Percentiles rank a stretch among this genome's conserved stretches.
Conservation (phyloP, 2,888 invertebrate species). For the Macaria liturata region DNA sequence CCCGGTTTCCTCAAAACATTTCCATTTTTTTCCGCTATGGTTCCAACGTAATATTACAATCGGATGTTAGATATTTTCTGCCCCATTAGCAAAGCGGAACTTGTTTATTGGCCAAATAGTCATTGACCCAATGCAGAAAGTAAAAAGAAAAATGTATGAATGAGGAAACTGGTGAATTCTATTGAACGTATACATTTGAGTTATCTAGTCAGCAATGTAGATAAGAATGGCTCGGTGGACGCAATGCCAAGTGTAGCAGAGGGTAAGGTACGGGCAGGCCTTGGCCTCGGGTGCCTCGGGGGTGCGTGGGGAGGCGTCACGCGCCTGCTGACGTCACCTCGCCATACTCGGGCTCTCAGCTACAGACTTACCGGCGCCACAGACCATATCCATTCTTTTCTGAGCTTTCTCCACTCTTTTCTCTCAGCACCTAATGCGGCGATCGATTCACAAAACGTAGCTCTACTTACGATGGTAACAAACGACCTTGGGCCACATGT, state of each 20-base stretch:
- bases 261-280: conserved; percentile 52
- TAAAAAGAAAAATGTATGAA: conserved; percentile 16
- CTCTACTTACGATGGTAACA: conserved; percentile 25
- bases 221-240: conserved; percentile 39
- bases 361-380: conserved; percentile 53
- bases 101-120: conserved; percentile 15
- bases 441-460: conserved; percentile 26
- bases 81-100: conserved; percentile 7
- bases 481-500: conserved; percentile 27
- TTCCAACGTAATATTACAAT: conserved; percentile 1
- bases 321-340: conserved; percentile 63
- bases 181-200: conserved; percentile 20
- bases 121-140: conserved; percentile 12
- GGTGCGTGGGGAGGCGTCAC: conserved; percentile 59
- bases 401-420: conserved; percentile 27
- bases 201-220: conserved; percentile 33
- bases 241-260: conserved; percentile 65
- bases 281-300: conserved; percentile 57
- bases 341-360: conserved; percentile 47
- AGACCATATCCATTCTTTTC: conserved; percentile 28
- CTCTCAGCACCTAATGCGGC: conserved; percentile 15
- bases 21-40: conserved; percentile 1
- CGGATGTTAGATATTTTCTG: conserved; percentile 8
- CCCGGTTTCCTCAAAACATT: conserved; percentile 5
- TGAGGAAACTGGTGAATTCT: conserved; percentile 10